Percentiles rank a stretch among this genome's conserved stretches.
phyloP scores from a whole-genome alignment of 2,888 invertebrate species.

The Tiliacea citrago region DNA sequence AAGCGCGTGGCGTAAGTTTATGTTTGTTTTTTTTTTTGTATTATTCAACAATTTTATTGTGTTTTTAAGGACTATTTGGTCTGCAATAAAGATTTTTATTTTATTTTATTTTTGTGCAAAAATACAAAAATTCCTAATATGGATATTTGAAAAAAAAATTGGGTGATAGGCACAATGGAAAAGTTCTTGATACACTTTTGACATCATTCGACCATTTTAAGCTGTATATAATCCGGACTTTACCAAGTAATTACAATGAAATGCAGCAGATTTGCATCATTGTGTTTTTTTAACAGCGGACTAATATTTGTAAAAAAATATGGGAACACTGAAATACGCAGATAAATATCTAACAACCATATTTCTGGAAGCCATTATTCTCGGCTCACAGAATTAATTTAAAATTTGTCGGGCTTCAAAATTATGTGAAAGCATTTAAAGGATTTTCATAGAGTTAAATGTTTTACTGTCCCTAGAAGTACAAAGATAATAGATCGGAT shows the following conservation, averaged over 20 bases:
- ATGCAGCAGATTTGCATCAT: too few relatives aligned
- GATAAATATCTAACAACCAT: background rate
- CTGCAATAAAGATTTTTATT: too few relatives aligned
- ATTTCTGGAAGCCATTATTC: background rate
- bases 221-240: background rate
- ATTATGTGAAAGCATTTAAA: background rate
- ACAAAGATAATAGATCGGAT: background rate
- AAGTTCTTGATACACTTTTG: background rate
- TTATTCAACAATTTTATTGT: too few relatives aligned
- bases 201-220: background rate
- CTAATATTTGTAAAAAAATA: background rate
- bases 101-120: background rate
- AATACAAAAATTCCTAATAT: too few relatives aligned
- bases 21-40: too few relatives aligned
- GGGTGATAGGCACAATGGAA: background rate
- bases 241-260: too few relatives aligned
- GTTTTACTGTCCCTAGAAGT: background rate
- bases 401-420: background rate
- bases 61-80: too few relatives aligned
- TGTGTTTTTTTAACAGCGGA: background rate
- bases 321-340: background rate
- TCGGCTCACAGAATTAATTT: background rate
- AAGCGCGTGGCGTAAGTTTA: too few relatives aligned
- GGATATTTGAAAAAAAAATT: too few relatives aligned
- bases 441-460: background rate